A percentile compares a stretch with the other conserved stretches of the same genome.
These are phyloP conservation scores for Sciurus niger DNA, from an alignment of 2,113 vertebrate genomes.

Conservation along the genomic window DNA sequence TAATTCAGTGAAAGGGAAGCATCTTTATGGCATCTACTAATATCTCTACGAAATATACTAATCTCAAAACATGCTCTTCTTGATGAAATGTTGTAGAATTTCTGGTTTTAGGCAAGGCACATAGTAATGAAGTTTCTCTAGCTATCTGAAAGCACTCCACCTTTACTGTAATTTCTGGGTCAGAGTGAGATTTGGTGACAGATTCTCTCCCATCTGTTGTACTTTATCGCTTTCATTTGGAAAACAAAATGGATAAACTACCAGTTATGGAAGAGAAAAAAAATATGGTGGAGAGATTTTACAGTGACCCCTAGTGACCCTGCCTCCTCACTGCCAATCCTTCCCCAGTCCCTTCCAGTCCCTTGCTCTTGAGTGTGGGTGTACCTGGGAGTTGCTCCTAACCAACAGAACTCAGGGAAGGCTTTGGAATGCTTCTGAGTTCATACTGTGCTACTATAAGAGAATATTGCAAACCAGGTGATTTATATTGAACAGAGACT, in stretches of 20 bases:
- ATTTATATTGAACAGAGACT: background rate
- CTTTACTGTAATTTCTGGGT: conserved; percentile 76
- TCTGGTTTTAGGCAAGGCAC: conserved; percentile 70
- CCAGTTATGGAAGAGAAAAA: conserved; percentile 69
- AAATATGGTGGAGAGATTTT: background rate
- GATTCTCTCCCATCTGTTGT: conserved; percentile 77
- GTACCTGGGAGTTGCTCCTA: background rate
- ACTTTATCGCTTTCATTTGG: conserved; percentile 74
- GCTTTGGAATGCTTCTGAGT: background rate
- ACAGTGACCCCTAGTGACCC: background rate
- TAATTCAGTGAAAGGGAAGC: conserved; percentile 62
- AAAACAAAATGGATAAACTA: conserved; percentile 67
- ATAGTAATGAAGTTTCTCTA: conserved; percentile 83
- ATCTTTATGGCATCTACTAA: conserved; percentile 67
- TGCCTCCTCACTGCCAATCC: background rate
- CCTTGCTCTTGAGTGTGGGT: background rate
- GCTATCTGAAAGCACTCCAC: conserved; percentile 59
- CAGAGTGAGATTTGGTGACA: conserved; percentile 72
- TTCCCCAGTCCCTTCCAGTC: background rate
- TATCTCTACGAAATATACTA: conserved; percentile 63
- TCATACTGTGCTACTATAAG: background rate
- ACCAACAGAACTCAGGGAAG: background rate
- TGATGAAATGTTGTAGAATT: conserved; percentile 70
- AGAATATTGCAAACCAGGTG: background rate
- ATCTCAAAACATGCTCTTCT: conserved; percentile 66